Percentiles rank a stretch among this genome's conserved stretches.
These are phyloP conservation scores for Cyclura pinguis DNA, from an alignment of 2,797 vertebrate species.

Conservation along the genomic window DNA sequence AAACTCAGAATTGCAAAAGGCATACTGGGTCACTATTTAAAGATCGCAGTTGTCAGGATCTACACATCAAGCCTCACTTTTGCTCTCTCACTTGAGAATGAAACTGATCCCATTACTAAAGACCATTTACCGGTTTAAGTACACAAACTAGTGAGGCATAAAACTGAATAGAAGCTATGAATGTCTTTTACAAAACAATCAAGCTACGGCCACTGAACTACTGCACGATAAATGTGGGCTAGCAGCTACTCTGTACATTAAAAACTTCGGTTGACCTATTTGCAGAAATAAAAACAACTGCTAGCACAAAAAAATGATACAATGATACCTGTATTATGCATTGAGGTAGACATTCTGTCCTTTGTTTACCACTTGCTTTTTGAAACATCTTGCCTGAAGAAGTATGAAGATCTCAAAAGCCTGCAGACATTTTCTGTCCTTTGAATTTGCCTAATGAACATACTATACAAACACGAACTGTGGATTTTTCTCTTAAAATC, in stretches of 20 bases:
- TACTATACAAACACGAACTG: not conserved
- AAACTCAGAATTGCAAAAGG: conserved; percentile 29
- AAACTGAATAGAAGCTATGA: not conserved
- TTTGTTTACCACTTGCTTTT: not conserved
- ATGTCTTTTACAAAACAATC: conserved; percentile 5
- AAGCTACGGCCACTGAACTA: not conserved
- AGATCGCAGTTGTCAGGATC: conserved; percentile 7
- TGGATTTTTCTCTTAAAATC: not conserved
- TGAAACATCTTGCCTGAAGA: not conserved
- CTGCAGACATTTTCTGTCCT: not conserved
- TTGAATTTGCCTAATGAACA: not conserved
- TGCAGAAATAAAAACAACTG: not conserved
- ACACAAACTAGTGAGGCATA: not conserved
- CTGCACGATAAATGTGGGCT: not conserved
- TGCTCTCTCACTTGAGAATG: not conserved
- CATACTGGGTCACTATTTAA: not conserved
- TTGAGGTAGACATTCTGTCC: not conserved
- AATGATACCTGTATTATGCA: not conserved
- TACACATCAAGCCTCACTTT: not conserved
- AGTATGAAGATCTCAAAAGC: not conserved
- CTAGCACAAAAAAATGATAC: too few species aligned
- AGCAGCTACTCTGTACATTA: not conserved
- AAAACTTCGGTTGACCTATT: not conserved
- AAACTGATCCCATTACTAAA: not conserved
- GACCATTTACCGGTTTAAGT: not conserved